Evolutionary conservation across 2,113 vertebrate genomes (phyloP).

Genomic region (Abramis brama): DNA sequence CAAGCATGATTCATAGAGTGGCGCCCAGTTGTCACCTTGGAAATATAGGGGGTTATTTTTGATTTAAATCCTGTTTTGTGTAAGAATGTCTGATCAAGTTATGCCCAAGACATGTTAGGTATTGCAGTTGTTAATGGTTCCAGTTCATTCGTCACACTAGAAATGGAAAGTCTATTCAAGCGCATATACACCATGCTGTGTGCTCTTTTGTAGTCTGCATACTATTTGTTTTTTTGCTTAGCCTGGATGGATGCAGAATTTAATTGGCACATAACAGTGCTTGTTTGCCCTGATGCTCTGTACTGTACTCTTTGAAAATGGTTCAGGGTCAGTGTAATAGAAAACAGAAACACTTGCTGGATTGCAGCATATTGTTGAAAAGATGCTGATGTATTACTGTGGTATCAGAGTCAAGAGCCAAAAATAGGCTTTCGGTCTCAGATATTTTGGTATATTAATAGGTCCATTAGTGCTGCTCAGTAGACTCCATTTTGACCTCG

Average conservation of each 20-base stretch:
- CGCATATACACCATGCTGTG: neutral
- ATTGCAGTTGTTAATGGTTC: neutral
- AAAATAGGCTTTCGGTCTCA: conserved; percentile 40
- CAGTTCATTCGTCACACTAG: neutral
- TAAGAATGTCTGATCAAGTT: neutral
- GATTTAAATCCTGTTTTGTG: neutral
- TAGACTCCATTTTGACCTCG: conserved; percentile 2
- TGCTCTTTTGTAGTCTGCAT: neutral
- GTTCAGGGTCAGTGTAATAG: neutral
- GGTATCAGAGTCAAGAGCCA: conserved; percentile 26
- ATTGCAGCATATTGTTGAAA: conserved; percentile 34
- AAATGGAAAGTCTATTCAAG: neutral
- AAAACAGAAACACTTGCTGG: neutral
- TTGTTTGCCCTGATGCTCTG: neutral
- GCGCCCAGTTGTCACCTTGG: neutral
- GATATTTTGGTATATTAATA: conserved; percentile 47
- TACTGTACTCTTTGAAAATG: neutral
- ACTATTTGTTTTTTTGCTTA: neutral
- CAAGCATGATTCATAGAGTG: neutral
- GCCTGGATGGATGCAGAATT: neutral
- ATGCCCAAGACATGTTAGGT: neutral
- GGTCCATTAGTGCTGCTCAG: neutral
- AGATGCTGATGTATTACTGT: conserved; percentile 30
- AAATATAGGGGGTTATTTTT: neutral
- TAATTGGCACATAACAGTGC: neutral